These are phyloP conservation scores for Heterohyrax brucei DNA, from an alignment of 2,797 vertebrate genomes.

Conservation along the genomic window DNA sequence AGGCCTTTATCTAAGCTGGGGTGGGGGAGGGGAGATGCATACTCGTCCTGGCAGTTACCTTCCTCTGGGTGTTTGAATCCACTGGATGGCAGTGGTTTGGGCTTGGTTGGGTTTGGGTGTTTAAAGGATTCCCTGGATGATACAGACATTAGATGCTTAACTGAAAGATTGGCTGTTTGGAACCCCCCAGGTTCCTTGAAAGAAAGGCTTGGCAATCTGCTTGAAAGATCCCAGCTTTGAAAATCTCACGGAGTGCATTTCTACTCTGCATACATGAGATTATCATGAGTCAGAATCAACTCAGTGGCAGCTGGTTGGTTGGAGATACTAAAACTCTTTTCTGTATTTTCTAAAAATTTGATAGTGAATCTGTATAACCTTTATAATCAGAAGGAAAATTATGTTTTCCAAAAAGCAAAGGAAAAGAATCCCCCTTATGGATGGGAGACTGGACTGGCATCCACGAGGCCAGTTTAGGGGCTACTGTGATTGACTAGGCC, in stretches of 20 bases:
- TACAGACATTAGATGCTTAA: background rate
- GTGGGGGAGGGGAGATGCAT: too few relatives aligned
- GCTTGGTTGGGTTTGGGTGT: too few relatives aligned
- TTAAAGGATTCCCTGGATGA: background rate
- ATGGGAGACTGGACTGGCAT: background rate
- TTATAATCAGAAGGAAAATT: background rate
- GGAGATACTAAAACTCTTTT: background rate
- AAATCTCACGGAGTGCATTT: background rate
- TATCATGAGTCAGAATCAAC: background rate
- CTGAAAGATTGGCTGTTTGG: too few relatives aligned
- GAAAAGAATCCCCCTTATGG: background rate
- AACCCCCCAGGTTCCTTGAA: background rate
- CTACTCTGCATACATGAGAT: background rate
- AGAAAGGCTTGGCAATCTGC: background rate
- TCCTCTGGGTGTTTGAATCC: background rate
- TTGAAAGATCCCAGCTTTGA: background rate
- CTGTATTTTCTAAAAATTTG: background rate
- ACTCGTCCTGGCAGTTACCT: background rate
- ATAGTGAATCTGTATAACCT: background rate
- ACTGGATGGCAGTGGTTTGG: too few relatives aligned
- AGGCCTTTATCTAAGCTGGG: background rate
- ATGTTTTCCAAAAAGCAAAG: background rate
- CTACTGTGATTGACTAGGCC: background rate
- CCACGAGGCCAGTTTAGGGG: background rate
- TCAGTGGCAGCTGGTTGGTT: background rate